phyloP scores from a whole-genome alignment of 2,888 invertebrate species.

The Acanthococcus lagerstroemiae region DNA sequence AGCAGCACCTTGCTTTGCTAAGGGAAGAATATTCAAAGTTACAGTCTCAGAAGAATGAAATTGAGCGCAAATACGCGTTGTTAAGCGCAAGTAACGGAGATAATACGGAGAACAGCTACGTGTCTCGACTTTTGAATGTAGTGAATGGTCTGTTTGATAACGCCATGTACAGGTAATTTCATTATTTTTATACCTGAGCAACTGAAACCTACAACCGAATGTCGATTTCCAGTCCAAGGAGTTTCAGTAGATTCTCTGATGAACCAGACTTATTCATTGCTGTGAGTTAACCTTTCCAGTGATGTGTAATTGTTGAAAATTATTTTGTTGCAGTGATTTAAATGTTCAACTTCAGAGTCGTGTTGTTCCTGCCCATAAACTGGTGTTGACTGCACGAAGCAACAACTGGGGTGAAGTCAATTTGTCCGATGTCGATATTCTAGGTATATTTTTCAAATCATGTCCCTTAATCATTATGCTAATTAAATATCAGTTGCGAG shows the following conservation, averaged over 20 bases:
- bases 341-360: slow-evolving; percentile 61
- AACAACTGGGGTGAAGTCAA: slow-evolving; percentile 73
- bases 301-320: not conserved
- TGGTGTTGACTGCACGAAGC: slow-evolving; percentile 78
- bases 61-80: slow-evolving; percentile 74
- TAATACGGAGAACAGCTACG: slow-evolving; percentile 65
- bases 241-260: not conserved
- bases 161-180: slow-evolving; percentile 52
- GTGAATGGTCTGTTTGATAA: slow-evolving; percentile 74
- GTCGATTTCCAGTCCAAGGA: not conserved
- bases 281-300: not conserved
- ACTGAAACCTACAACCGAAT: not conserved
- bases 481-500: too few species aligned
- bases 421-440: slow-evolving; percentile 53
- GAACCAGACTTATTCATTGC: not conserved
- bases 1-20: slow-evolving; percentile 74
- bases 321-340: slow-evolving; percentile 55
- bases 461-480: too few species aligned
- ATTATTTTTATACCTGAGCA: not conserved
- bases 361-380: slow-evolving; percentile 72
- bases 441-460: too few species aligned
- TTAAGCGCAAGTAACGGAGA: slow-evolving; percentile 58
- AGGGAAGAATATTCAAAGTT: slow-evolving; percentile 86
- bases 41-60: slow-evolving; percentile 66
- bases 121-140: slow-evolving; percentile 67